Evolutionary conservation across 2,797 vertebrate species (phyloP).

Genomic region (Malurus splendens): DNA sequence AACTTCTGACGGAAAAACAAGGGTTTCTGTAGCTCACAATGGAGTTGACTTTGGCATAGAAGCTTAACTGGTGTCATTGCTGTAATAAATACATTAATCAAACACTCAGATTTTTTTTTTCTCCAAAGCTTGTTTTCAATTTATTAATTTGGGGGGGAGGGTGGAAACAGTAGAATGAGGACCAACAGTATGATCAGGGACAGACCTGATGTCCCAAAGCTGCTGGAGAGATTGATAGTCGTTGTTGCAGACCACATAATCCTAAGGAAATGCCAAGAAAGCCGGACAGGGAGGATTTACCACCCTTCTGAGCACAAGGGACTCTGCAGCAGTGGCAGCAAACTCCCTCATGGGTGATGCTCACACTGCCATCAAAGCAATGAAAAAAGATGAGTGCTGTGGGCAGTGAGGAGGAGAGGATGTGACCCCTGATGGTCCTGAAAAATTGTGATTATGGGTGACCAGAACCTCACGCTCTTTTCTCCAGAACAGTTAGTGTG

Average conservation of each 20-base stretch:
- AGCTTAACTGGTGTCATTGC: background rate
- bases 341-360: background rate
- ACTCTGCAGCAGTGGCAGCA: background rate
- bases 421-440: background rate
- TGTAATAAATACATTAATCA: background rate
- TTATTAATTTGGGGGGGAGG: background rate
- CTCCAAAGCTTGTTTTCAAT: background rate
- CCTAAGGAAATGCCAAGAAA: background rate
- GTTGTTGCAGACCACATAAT: background rate
- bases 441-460: background rate
- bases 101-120: background rate
- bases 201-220: background rate
- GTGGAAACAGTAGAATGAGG: background rate
- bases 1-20: background rate
- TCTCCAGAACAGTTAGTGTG: background rate
- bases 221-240: background rate
- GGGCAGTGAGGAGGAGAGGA: background rate
- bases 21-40: background rate
- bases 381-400: background rate
- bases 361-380: accelerated
- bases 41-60: background rate
- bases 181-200: background rate
- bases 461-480: background rate
- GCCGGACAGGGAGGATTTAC: background rate
- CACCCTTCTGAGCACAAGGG: background rate